Evolutionary conservation across 2,113 vertebrate species (phyloP).

Genomic region (Lanius collurio): DNA sequence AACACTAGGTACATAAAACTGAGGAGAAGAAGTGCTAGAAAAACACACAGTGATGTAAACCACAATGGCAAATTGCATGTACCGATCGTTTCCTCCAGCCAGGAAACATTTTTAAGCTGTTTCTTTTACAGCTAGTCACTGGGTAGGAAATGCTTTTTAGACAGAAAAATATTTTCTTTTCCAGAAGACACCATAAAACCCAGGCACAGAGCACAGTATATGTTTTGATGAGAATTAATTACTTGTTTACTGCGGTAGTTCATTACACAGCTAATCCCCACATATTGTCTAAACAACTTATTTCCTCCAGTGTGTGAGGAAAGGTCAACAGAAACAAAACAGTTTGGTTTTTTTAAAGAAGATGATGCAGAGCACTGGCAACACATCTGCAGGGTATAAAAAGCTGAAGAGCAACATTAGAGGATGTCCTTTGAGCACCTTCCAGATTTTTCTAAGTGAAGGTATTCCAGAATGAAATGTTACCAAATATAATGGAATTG

Average conservation of each 20-base stretch:
- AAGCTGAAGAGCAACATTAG: background rate
- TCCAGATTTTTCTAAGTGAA: background rate
- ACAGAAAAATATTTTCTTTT: slow-evolving; percentile 43
- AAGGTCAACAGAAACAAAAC: background rate
- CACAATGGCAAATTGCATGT: background rate
- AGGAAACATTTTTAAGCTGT: slow-evolving; percentile 31
- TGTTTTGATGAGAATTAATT: background rate
- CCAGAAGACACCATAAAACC: slow-evolving; percentile 30
- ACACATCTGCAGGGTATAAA: background rate
- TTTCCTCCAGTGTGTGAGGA: background rate
- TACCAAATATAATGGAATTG: background rate
- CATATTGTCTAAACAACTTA: background rate
- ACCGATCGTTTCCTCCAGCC: background rate
- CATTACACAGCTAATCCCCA: background rate
- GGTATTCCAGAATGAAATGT: background rate
- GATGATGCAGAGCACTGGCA: background rate
- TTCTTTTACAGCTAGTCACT: slow-evolving; percentile 19
- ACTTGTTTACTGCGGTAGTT: slow-evolving; percentile 24
- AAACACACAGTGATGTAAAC: slow-evolving; percentile 16
- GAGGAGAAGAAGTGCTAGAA: background rate
- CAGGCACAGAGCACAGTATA: background rate
- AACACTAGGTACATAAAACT: background rate
- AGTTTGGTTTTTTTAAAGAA: background rate
- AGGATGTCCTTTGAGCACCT: background rate
- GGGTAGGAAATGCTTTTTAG: slow-evolving; percentile 37